A percentile compares a stretch with the other conserved stretches of the same genome.
Conservation (phyloP, 2,797 vertebrate genomes). For the Morelia viridis region DNA sequence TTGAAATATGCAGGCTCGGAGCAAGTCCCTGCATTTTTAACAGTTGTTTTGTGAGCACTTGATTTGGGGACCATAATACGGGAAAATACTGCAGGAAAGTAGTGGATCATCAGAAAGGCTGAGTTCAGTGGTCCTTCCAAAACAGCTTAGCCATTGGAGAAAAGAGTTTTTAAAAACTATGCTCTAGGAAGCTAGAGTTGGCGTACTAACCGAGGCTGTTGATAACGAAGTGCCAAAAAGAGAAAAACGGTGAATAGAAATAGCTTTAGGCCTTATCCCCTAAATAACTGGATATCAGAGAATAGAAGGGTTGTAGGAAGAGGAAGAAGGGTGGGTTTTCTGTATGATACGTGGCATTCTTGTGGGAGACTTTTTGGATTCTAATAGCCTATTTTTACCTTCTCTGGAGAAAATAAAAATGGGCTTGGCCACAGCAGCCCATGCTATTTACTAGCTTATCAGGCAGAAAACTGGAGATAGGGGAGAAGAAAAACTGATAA, state of each 20-base stretch:
- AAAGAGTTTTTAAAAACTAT: not conserved
- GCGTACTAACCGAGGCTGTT: not conserved
- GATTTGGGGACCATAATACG: not conserved
- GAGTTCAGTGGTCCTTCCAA: not conserved
- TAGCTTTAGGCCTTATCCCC: slow-evolving; percentile 12
- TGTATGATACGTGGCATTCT: slow-evolving; percentile 1
- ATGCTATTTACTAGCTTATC: slow-evolving; percentile 11
- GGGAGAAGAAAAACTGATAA: not conserved
- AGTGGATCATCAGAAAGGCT: not conserved
- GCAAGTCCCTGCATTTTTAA: not conserved
- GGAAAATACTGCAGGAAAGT: not conserved
- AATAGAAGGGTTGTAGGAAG: not conserved
- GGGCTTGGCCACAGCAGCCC: not conserved
- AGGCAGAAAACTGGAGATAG: not conserved
- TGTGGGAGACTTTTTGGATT: slow-evolving; percentile 25
- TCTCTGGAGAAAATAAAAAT: slow-evolving; percentile 24
- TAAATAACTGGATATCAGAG: slow-evolving; percentile 2
- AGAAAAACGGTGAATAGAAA: not conserved
- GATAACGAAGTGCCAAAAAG: slow-evolving; percentile 1
- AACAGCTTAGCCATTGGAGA: not conserved
- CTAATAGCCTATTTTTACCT: slow-evolving; percentile 16
- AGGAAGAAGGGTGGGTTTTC: not conserved
- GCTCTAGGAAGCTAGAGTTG: not conserved
- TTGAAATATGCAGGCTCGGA: too few relatives aligned
- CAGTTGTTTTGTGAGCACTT: not conserved